phyloP scores from a whole-genome alignment of 2,113 vertebrate genomes.

The Amia ocellicauda region DNA sequence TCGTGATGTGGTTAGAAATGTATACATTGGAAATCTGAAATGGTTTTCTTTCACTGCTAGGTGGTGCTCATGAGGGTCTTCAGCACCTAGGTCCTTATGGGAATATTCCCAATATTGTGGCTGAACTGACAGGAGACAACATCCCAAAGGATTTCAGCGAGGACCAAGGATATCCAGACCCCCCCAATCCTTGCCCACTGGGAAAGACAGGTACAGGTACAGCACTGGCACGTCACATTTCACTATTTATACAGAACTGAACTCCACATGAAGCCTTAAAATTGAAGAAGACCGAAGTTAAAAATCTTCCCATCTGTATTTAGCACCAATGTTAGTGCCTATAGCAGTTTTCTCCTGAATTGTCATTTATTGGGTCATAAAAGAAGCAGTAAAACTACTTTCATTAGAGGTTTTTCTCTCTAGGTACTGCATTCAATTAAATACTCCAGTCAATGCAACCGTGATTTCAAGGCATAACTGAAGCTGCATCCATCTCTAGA shows the following conservation, averaged over 20 bases:
- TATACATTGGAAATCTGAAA: too few species aligned
- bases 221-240: too few species aligned
- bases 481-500: not conserved
- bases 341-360: not conserved
- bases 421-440: not conserved
- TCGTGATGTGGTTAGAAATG: too few species aligned
- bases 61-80: constrained; percentile 92
- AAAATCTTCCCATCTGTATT: too few species aligned
- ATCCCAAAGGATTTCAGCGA: constrained; percentile 92
- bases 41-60: constrained; percentile 54
- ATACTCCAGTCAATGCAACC: not conserved
- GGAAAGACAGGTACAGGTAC: constrained; percentile 80
- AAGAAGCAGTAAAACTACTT: not conserved
- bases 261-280: not conserved
- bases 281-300: not conserved
- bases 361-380: not conserved
- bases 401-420: not conserved
- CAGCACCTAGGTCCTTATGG: constrained; percentile 96
- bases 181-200: constrained; percentile 92
- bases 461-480: too few species aligned
- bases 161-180: constrained; percentile 94
- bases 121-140: constrained; percentile 92
- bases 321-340: not conserved
- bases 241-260: too few species aligned
- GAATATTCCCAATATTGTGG: constrained; percentile 96